A percentile compares a stretch with the other conserved stretches of the same genome.
These are phyloP conservation scores for Strix occidentalis DNA, from an alignment of 2,797 vertebrate species.

Conservation along the genomic window DNA sequence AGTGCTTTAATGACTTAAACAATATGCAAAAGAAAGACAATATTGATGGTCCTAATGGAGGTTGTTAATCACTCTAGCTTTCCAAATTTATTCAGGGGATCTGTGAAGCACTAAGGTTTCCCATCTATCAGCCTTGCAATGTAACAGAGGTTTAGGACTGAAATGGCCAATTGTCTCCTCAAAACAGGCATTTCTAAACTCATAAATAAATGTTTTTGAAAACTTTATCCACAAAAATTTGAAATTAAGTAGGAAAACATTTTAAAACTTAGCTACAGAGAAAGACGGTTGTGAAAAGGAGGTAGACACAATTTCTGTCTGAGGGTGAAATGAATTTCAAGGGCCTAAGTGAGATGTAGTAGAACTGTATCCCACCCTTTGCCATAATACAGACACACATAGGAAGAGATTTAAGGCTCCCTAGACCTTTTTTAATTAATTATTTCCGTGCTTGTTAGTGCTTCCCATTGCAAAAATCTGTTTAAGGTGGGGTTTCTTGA, in stretches of 20 bases:
- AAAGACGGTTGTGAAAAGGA: background rate
- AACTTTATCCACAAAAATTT: background rate
- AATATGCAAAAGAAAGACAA: background rate
- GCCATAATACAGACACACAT: background rate
- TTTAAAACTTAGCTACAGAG: background rate
- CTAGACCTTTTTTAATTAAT: background rate
- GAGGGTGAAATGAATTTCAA: background rate
- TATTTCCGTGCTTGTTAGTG: background rate
- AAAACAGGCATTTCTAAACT: background rate
- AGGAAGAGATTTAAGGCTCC: background rate
- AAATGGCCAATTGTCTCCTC: background rate
- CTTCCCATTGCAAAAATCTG: background rate
- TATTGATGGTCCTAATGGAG: background rate
- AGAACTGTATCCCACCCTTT: background rate
- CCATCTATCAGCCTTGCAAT: background rate
- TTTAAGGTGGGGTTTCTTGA: background rate
- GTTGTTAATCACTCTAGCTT: background rate
- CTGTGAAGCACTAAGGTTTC: background rate
- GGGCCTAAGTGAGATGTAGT: background rate
- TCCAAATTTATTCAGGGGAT: background rate
- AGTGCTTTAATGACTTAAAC: slow-evolving; percentile 8
- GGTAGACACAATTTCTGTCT: background rate
- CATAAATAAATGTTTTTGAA: background rate
- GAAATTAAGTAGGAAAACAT: background rate
- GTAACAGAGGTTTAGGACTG: background rate